Evolutionary conservation across 2,888 invertebrate species (phyloP).

Genomic region (Phengaris alcon): DNA sequence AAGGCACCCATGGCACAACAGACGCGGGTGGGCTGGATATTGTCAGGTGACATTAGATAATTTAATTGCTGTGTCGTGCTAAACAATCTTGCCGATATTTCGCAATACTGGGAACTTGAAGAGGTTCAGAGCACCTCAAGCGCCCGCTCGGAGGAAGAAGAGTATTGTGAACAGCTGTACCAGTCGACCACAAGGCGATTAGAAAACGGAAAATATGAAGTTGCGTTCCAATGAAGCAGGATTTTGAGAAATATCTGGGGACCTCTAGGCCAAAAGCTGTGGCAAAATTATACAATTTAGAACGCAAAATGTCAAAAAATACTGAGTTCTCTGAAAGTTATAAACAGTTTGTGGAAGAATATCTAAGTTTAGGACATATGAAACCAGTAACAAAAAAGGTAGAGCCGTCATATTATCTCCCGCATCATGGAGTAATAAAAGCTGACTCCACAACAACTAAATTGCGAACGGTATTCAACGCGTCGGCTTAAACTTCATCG

Average conservation of each 20-base stretch:
- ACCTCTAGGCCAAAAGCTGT: too few species aligned
- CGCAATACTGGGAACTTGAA: conserved; percentile 24
- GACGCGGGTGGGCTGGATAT: conserved; percentile 11
- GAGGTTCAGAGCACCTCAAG: conserved; percentile 9
- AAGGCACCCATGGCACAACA: not conserved
- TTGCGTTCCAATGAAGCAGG: too few species aligned
- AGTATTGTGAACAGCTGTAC: not conserved
- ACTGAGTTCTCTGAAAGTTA: conserved; percentile 3
- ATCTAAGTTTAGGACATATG: conserved; percentile 21
- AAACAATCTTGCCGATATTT: conserved; percentile 3
- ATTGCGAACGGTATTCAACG: too few species aligned
- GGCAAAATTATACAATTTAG: conserved; percentile 23
- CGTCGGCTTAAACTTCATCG: too few species aligned
- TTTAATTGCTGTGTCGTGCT: too few species aligned
- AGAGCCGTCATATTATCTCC: too few species aligned
- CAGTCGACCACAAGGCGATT: too few species aligned
- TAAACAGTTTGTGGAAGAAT: conserved; percentile 20
- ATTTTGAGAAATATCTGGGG: too few species aligned
- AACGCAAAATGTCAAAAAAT: not conserved
- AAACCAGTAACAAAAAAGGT: not conserved
- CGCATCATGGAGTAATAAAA: too few species aligned
- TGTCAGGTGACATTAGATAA: not conserved
- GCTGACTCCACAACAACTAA: too few species aligned
- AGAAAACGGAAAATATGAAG: too few species aligned
- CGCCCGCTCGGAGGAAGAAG: conserved; percentile 24